Conservation (phyloP, 1,140 invertebrate genomes). For the Drosophila azteca region DNA sequence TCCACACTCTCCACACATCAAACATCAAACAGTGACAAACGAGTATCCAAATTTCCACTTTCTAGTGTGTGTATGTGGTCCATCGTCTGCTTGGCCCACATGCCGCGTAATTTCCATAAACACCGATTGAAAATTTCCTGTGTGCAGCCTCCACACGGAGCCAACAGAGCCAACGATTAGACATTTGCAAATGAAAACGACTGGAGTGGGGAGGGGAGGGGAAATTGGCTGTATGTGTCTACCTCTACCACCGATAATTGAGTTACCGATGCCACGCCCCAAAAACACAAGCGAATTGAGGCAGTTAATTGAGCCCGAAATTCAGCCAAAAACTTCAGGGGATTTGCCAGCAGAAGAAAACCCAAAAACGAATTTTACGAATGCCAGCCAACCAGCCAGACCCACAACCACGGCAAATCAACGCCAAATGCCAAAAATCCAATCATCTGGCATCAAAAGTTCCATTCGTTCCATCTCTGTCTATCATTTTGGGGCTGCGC, state of each 20-base stretch:
- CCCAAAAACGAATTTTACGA: slow-evolving; percentile 19
- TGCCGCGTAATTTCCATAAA: too few relatives aligned
- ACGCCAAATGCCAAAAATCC: slow-evolving; percentile 38
- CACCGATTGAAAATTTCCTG: too few relatives aligned
- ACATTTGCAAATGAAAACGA: too few relatives aligned
- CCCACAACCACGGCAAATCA: slow-evolving; percentile 23
- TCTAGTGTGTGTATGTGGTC: too few relatives aligned
- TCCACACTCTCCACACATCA: too few relatives aligned
- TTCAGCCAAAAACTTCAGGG: slow-evolving; percentile 4
- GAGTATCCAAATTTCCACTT: too few relatives aligned
- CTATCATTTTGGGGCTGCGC: not conserved
- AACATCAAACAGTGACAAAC: too few relatives aligned
- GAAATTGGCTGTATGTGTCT: too few relatives aligned
- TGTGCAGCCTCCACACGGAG: too few relatives aligned
- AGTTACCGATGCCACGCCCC: slow-evolving; percentile 11
- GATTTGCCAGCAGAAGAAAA: not conserved
- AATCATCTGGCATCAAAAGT: slow-evolving; percentile 41
- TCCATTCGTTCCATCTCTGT: not conserved
- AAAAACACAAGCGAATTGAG: slow-evolving; percentile 10
- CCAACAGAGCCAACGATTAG: too few relatives aligned
- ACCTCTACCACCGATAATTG: slow-evolving; percentile 13
- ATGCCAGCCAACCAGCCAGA: slow-evolving; percentile 8
- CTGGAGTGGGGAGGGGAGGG: not conserved
- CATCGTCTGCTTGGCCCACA: too few relatives aligned
- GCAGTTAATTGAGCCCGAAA: slow-evolving; percentile 55